Percentiles rank a stretch among this genome's conserved stretches.
Conservation (phyloP, 2,888 invertebrate species). For the Macropis europaea region DNA sequence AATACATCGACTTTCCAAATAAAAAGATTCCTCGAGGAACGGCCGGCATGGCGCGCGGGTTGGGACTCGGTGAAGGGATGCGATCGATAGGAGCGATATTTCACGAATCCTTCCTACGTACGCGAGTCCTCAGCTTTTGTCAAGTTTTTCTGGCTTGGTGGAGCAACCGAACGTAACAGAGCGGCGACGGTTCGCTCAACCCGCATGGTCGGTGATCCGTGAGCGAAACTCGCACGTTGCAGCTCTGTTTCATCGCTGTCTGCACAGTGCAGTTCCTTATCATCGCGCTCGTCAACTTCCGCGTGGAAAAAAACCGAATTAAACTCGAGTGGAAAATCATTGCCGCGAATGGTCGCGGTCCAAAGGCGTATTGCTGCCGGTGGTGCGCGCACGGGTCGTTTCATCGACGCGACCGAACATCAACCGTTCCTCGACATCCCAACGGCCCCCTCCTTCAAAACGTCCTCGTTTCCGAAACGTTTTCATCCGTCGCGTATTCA, state of each 20-base stretch:
- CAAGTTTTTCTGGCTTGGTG: constrained; percentile 20
- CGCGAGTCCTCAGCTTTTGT: constrained; percentile 22
- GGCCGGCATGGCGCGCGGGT: too few relatives aligned
- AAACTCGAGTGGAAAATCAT: constrained; percentile 33
- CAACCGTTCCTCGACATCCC: constrained; percentile 2
- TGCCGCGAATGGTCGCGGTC: not conserved
- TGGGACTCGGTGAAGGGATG: too few relatives aligned
- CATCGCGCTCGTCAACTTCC: constrained; percentile 20
- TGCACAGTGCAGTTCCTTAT: not conserved
- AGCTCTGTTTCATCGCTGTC: constrained; percentile 14
- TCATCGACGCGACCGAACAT: constrained; percentile 22
- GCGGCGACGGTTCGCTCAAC: constrained; percentile 32
- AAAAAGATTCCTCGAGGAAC: too few relatives aligned
- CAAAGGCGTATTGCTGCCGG: not conserved
- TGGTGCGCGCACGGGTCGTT: not conserved
- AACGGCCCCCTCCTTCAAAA: too few relatives aligned
- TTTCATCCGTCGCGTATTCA: constrained; percentile 16
- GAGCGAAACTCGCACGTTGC: not conserved
- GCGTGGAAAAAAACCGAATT: constrained; percentile 21
- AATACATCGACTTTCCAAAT: too few relatives aligned
- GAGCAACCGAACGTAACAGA: not conserved
- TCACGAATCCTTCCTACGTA: not conserved
- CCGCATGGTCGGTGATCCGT: constrained; percentile 39
- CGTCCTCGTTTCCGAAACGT: constrained; percentile 10
- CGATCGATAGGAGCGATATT: constrained; percentile 2